These are phyloP conservation scores for Amazonetta brasiliensis DNA, from an alignment of 2,797 vertebrate genomes.

Conservation along the genomic window DNA sequence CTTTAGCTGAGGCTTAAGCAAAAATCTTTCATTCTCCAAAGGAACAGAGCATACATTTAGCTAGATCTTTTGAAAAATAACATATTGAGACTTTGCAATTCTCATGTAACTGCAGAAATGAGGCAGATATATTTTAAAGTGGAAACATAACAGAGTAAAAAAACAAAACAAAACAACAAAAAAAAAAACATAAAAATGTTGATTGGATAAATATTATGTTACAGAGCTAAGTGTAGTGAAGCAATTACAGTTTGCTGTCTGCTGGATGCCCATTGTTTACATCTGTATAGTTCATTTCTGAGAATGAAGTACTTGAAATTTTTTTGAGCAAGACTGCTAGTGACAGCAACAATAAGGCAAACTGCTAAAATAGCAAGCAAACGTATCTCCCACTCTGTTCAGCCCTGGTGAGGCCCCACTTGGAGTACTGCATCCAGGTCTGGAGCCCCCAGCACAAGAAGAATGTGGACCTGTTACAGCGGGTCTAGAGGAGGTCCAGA, in stretches of 20 bases:
- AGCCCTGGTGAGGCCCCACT: too few species aligned
- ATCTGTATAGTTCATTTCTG: not conserved
- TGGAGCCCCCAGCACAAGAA: too few species aligned
- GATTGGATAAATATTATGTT: not conserved
- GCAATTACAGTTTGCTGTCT: not conserved
- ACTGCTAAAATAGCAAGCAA: not conserved
- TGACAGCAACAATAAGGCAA: not conserved
- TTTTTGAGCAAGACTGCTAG: not conserved
- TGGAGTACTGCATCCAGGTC: too few species aligned
- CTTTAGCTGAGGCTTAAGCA: slow-evolving; percentile 5
- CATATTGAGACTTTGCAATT: not conserved
- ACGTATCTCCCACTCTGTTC: too few species aligned
- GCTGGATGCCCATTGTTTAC: not conserved
- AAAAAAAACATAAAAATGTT: not conserved
- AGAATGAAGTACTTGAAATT: not conserved
- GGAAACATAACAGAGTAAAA: not conserved
- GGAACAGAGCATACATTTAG: not conserved
- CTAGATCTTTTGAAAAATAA: not conserved
- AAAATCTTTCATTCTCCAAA: not conserved
- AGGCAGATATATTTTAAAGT: not conserved
- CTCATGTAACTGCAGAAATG: not conserved
- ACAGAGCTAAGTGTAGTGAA: not conserved
- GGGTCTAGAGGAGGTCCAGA: too few species aligned
- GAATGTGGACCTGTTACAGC: too few species aligned
- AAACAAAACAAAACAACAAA: not conserved